Evolutionary conservation across 1,140 invertebrate genomes (phyloP).

Genomic region (Ylistrum balloti): DNA sequence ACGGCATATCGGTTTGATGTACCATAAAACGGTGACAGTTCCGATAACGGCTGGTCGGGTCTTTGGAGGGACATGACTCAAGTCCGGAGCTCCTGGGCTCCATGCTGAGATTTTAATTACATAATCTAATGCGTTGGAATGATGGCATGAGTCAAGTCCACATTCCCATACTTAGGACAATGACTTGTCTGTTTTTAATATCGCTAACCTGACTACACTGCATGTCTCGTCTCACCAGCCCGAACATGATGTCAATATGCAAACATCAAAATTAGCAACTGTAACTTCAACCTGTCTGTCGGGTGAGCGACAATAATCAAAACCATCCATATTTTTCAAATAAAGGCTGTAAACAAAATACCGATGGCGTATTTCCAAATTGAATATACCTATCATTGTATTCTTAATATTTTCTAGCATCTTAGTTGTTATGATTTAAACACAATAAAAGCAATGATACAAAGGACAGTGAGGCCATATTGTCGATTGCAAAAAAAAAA

Average conservation of each 20-base stretch:
- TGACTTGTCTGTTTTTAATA: neutral
- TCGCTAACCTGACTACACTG: neutral
- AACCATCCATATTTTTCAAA: too few species aligned
- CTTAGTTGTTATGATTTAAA: too few species aligned
- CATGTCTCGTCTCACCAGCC: neutral
- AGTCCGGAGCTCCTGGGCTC: neutral
- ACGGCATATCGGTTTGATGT: neutral
- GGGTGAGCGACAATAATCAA: neutral
- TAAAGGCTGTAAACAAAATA: too few species aligned
- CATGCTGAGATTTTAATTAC: neutral
- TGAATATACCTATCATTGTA: too few species aligned
- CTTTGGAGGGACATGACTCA: neutral
- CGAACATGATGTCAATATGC: neutral
- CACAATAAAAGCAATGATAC: too few species aligned
- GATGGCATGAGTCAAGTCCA: neutral
- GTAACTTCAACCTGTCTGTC: neutral
- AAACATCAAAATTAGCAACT: neutral
- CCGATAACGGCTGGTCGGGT: neutral
- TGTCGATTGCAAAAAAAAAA: too few species aligned
- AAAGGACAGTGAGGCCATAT: too few species aligned
- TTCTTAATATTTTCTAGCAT: too few species aligned
- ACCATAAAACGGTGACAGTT: slow-evolving; percentile 19
- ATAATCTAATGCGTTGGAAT: neutral
- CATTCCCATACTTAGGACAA: slow-evolving; percentile 7
- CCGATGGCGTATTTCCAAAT: too few species aligned